Percentiles rank a stretch among this genome's conserved stretches.
Evolutionary conservation across 2,113 vertebrate species (phyloP).

Genomic region (Pheucticus melanocephalus): DNA sequence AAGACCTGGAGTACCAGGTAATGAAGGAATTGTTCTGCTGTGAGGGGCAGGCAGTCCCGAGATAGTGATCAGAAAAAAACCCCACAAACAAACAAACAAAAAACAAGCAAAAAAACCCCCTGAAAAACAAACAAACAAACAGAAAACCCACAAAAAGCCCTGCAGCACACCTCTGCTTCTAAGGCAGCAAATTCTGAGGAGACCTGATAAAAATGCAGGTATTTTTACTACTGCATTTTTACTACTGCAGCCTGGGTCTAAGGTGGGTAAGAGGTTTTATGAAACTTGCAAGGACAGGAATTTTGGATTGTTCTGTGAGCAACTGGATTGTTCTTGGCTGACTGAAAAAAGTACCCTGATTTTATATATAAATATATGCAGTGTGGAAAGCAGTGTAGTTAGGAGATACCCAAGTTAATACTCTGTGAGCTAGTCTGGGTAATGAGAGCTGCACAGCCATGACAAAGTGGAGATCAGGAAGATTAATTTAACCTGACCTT

Average conservation of each 20-base stretch:
- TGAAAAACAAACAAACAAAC: neutral
- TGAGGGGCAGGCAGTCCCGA: neutral
- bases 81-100: neutral
- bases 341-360: neutral
- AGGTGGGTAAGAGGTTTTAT: neutral
- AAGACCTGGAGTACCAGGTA: neutral
- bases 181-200: neutral
- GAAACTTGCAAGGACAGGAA: neutral
- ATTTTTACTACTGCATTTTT: neutral
- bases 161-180: neutral
- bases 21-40: neutral
- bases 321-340: neutral
- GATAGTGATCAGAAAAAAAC: neutral
- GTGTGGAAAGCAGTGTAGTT: neutral
- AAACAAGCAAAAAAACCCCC: no score
- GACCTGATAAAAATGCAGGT: neutral
- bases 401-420: neutral
- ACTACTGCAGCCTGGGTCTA: neutral
- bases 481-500: slow-evolving; percentile 5
- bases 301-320: neutral
- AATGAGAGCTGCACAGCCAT: neutral
- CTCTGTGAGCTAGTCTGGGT: neutral
- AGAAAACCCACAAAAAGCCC: neutral
- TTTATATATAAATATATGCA: neutral
- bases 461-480: neutral